A percentile compares a stretch with the other conserved stretches of the same genome.
These are phyloP conservation scores for Noctuana brunneofusca DNA, from an alignment of 2,888 invertebrate species.

Conservation along the genomic window DNA sequence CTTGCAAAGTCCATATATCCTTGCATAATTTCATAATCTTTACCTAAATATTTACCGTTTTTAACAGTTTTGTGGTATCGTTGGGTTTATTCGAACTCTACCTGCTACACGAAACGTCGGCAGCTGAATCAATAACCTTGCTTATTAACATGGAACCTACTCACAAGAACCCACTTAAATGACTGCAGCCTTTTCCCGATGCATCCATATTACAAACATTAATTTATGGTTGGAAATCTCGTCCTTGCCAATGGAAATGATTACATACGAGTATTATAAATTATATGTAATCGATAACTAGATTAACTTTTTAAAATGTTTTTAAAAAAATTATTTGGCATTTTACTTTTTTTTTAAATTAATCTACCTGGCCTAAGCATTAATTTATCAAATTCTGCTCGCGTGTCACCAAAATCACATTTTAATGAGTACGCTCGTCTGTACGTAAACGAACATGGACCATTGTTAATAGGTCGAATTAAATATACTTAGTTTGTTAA, in stretches of 20 bases:
- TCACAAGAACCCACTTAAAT: not conserved
- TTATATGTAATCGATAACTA: no score
- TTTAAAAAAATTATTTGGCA: no score
- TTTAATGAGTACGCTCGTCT: no score
- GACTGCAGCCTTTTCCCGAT: not conserved
- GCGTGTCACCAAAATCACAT: no score
- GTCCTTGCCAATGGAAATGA: not conserved
- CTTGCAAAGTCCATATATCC: not conserved
- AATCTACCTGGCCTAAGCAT: no score
- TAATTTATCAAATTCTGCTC: no score
- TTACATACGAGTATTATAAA: no score
- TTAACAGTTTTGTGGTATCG: not conserved
- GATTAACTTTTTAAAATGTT: no score
- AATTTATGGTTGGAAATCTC: not conserved
- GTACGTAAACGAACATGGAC: no score
- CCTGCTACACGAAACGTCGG: not conserved
- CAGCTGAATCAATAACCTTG: conserved; percentile 8
- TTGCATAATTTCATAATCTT: not conserved
- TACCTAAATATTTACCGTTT: not conserved
- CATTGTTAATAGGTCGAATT: no score
- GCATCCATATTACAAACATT: not conserved
- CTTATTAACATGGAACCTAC: not conserved
- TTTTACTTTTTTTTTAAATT: no score
- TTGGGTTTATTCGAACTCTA: not conserved
- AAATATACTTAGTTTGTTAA: no score